Conservation (phyloP, 2,113 vertebrate genomes). For the Chlorodrepanis virens region DNA sequence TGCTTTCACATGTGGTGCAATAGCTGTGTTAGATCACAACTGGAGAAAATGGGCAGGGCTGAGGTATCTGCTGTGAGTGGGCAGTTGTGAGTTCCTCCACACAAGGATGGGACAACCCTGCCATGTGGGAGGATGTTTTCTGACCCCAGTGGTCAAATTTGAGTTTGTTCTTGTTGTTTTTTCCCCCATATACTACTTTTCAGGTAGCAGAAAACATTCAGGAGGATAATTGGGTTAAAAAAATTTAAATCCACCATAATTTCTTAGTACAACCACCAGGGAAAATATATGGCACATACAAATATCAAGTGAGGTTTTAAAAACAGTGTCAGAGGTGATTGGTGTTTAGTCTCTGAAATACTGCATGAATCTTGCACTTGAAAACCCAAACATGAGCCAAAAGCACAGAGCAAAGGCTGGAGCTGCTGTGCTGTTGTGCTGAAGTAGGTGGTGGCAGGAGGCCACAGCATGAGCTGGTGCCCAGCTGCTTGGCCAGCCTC, state of each 20-base stretch:
- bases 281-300: not conserved
- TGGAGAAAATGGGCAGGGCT: not conserved
- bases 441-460: not conserved
- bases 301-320: not conserved
- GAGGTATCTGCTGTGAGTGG: not conserved
- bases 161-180: not conserved
- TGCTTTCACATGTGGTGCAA: not conserved
- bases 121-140: not conserved
- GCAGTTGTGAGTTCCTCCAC: not conserved
- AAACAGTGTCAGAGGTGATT: not conserved
- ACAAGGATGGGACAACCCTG: not conserved
- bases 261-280: not conserved
- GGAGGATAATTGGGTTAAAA: not conserved
- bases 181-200: not conserved
- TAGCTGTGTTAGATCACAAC: not conserved
- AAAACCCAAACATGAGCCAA: not conserved
- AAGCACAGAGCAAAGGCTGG: not conserved
- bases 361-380: not conserved
- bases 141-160: not conserved
- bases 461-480: fast-evolving
- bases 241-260: not conserved
- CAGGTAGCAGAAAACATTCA: not conserved
- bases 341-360: not conserved
- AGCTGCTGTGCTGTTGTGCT: not conserved
- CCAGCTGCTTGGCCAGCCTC: fast-evolving